These are phyloP conservation scores for Rallus limicola DNA, from an alignment of 2,113 vertebrate genomes.

Conservation along the genomic window DNA sequence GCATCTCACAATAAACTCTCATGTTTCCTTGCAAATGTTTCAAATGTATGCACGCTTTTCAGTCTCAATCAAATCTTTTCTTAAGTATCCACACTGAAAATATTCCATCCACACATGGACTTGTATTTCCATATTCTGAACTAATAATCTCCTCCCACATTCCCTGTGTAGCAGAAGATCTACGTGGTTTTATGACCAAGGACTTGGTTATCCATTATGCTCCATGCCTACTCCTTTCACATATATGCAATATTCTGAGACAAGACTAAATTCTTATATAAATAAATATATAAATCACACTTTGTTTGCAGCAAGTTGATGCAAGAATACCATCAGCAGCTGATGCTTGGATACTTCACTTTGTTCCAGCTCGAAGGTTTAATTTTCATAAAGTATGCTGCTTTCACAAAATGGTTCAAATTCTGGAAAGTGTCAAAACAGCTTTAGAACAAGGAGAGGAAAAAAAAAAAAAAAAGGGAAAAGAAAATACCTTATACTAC, in stretches of 20 bases:
- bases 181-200: neutral
- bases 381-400: accelerated
- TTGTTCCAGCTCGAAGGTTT: neutral
- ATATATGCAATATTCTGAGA: neutral
- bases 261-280: neutral
- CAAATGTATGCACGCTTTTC: neutral
- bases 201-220: neutral
- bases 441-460: neutral
- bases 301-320: neutral
- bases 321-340: neutral
- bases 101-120: neutral
- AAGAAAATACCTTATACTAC: neutral
- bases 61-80: neutral
- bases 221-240: neutral
- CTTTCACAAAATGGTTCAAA: neutral
- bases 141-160: neutral
- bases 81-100: neutral
- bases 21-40: neutral
- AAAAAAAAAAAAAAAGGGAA: neutral
- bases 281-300: neutral
- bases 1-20: neutral
- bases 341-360: neutral
- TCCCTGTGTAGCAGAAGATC: neutral
- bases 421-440: neutral
- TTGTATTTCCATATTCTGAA: neutral